Evolutionary conservation across 2,888 invertebrate species (phyloP), one percentile per base, ranked within the genome.

Genomic region (Ptychoptera albimana): DNA sequence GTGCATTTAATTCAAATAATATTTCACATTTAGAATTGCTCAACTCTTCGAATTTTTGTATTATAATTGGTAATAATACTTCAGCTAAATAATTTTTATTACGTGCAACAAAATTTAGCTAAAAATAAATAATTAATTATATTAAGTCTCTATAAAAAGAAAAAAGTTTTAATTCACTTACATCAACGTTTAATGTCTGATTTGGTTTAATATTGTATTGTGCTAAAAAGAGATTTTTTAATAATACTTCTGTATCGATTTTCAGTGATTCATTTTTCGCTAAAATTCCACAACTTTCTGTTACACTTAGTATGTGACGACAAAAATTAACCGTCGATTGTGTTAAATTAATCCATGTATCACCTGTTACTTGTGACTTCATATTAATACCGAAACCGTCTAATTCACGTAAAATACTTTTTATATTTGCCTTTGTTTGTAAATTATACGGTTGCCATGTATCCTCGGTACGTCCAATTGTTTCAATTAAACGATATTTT

Each of bases 381-480:
- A 66, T 57, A 52, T 64, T 58, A 15, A 66, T 58, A 12, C 64
- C 66, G 23, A 65, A 37, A 1, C 50, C 47, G 14, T 64, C 63
- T 46, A 65, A 47, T 48, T 66, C 66, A 1, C 56, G 48, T 1
- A 66, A 48, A 2, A 64, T 50, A 23, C 55, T 57, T 47, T 61
- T 64, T 2, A 66, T 52, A 50, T 64, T 60, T 1, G 60, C 56
- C 51, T 66, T 66, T 1, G 60, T 64, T 53, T 64, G 64, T 14
- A 65, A 52, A 50, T 66, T 66, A 39, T 60, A 62, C 9, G 66
- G 66, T 45, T 63, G 64, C 64, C 65, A 66, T 30, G 57, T 49
- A 45, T 66, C 66, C 50, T 66, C 66, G 0, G 62, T 60, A 16
- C 66, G 60, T 1, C 63, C 62, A 14, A 65, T 57, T 0, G 63